Evolutionary conservation across 2,113 vertebrate genomes (phyloP).

Genomic region (Calidris pugnax): DNA sequence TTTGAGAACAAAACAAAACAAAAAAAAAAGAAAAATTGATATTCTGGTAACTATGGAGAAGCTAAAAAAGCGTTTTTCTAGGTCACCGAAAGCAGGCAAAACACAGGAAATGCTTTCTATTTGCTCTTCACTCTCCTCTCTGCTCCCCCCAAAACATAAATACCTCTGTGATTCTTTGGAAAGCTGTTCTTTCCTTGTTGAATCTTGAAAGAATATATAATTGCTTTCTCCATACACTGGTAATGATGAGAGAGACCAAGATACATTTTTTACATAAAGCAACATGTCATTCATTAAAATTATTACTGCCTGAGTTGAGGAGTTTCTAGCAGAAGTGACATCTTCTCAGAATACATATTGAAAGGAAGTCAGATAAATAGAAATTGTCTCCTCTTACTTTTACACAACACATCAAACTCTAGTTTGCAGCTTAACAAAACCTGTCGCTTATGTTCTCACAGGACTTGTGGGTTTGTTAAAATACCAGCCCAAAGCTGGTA

Average conservation of each 20-base stretch:
- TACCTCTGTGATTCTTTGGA: background rate
- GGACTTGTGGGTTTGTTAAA: background rate
- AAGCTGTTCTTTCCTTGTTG: background rate
- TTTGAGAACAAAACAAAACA: slow-evolving; percentile 44
- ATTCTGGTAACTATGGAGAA: slow-evolving; percentile 58
- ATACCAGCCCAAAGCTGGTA: background rate
- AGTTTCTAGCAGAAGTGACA: background rate
- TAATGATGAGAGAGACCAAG: background rate
- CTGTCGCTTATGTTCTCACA: background rate
- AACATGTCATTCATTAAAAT: background rate
- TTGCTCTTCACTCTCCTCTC: background rate
- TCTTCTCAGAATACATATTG: background rate
- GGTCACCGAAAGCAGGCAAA: slow-evolving; percentile 43
- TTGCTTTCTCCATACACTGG: background rate
- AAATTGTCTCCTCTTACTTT: background rate
- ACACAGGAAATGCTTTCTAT: slow-evolving; percentile 15
- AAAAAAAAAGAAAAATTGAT: slow-evolving; percentile 31
- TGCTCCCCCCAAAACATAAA: background rate
- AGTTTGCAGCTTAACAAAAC: background rate
- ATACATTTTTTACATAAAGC: background rate
- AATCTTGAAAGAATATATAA: slow-evolving; percentile 24
- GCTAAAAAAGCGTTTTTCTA: slow-evolving; percentile 29
- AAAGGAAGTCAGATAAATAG: background rate
- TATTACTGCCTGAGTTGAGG: background rate
- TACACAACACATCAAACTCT: background rate